Percentiles rank a stretch among this genome's conserved stretches.
phyloP scores from a whole-genome alignment of 2,113 vertebrate species.

The Misgurnus anguillicaudatus region DNA sequence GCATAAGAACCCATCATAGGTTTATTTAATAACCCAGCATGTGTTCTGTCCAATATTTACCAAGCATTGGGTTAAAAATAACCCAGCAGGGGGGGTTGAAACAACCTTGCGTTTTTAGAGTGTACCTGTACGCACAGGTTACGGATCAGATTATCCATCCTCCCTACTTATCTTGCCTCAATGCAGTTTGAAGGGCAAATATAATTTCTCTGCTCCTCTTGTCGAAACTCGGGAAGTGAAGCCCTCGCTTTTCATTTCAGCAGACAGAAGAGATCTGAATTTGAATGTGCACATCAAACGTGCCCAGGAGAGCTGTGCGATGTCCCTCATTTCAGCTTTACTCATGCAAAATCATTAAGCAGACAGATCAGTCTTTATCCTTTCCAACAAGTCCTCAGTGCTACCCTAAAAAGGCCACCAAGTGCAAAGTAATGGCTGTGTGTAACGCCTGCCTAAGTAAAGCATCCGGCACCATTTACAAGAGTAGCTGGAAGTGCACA shows the following conservation, averaged over 20 bases:
- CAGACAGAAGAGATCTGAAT: slow-evolving; percentile 37
- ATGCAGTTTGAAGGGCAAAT: slow-evolving; percentile 34
- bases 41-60: too few species aligned
- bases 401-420: background rate
- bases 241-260: slow-evolving; percentile 19
- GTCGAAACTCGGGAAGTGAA: slow-evolving; percentile 13
- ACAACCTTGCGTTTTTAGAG: too few species aligned
- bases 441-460: background rate
- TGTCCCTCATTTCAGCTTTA: slow-evolving; percentile 16
- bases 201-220: slow-evolving; percentile 34
- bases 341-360: slow-evolving; percentile 40
- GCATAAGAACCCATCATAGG: too few species aligned
- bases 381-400: background rate
- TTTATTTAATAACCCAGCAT: too few species aligned
- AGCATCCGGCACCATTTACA: background rate
- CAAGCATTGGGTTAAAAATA: too few species aligned
- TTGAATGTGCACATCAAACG: slow-evolving; percentile 45
- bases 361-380: slow-evolving; percentile 27
- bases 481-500: background rate
- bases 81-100: too few species aligned
- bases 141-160: background rate
- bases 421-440: background rate
- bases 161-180: slow-evolving; percentile 11
- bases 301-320: slow-evolving; percentile 23
- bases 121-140: background rate